Evolutionary conservation across 2,113 vertebrate genomes (phyloP).

Genomic region (Trematocara nigrifrons): DNA sequence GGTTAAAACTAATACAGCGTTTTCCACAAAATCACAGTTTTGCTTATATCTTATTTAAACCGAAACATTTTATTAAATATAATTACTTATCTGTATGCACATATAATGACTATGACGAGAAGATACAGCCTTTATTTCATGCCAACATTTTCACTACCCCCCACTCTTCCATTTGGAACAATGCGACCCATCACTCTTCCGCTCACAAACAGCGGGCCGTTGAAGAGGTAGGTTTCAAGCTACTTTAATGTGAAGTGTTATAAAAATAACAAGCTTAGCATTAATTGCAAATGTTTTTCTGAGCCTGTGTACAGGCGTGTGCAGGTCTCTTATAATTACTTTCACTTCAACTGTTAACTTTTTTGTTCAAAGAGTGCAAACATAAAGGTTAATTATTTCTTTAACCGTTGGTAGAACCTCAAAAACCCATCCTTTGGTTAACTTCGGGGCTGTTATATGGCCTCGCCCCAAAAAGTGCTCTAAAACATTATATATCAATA

Average conservation of each 20-base stretch:
- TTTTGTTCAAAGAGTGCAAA: not conserved
- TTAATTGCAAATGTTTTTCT: not conserved
- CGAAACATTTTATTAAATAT: accelerated
- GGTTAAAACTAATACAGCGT: not conserved
- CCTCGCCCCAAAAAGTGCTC: too few species aligned
- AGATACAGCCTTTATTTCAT: not conserved
- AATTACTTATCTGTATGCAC: accelerated
- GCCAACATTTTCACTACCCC: not conserved
- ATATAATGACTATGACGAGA: accelerated
- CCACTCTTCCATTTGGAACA: not conserved
- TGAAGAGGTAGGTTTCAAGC: not conserved
- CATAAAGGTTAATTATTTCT: not conserved
- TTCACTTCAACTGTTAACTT: not conserved
- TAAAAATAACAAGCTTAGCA: not conserved
- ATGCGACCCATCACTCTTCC: conserved; percentile 14
- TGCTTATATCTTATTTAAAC: not conserved
- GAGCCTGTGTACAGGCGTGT: not conserved
- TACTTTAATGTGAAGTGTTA: not conserved
- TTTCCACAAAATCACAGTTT: not conserved
- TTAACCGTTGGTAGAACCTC: too few species aligned
- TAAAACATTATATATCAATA: too few species aligned
- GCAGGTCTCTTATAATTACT: not conserved
- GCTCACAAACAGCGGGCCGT: conserved; percentile 23
- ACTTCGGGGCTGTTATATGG: too few species aligned
- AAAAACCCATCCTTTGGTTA: too few species aligned